Base-by-base conservation (phyloP, 2,888 invertebrate species). In the Alloscopus bannaensis region DNA sequence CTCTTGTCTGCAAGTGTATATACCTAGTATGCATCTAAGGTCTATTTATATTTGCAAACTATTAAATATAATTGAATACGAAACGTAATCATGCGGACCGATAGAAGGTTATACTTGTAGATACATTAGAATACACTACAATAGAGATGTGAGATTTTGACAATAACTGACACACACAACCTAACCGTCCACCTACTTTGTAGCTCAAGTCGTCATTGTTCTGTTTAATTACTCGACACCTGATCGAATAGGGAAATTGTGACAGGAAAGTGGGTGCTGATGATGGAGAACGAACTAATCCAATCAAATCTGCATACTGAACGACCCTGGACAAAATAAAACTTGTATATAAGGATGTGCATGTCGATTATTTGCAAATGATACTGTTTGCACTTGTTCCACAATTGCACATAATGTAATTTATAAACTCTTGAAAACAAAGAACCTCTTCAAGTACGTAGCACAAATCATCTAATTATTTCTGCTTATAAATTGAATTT, bases 281-380 rank as follows among this genome's bases (percentile, higher is more conserved):
- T 64, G 47, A 69, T 42, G 64, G 45, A 64, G 28, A 24, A 68
- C 50, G 75, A 66, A 60, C 55, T 65, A 55, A 47, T 42, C 45
- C 29, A 66, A 3, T 42, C 13, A 11, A 77, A 77, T 77, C 77
- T 77, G n/a, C 77, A 77, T 77, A 77, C 77, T 70, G 36, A 77
- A 65, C 70, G 77, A 70, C 77, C 77, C 77, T 77, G 77, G 77
- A 77, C 57, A 77, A 59, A 59, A 31, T 4, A 36, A 65, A 76
- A 68, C 50, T 22, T 26, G 29, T 18, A 26, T n/a, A 52, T 36
- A 68, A 69, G 16, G 64, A 45, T 45, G 26, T 28, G 31, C 22
- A 31, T 59, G 31, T 29, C 29, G 31, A 59, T 29, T 59, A 13
- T 36, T 6, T 36, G 36, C 36, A 36, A 8, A 13, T 13, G 36